These are phyloP conservation scores for Gephyroberyx darwinii DNA, from an alignment of 2,797 vertebrate genomes.

Conservation along the genomic window DNA sequence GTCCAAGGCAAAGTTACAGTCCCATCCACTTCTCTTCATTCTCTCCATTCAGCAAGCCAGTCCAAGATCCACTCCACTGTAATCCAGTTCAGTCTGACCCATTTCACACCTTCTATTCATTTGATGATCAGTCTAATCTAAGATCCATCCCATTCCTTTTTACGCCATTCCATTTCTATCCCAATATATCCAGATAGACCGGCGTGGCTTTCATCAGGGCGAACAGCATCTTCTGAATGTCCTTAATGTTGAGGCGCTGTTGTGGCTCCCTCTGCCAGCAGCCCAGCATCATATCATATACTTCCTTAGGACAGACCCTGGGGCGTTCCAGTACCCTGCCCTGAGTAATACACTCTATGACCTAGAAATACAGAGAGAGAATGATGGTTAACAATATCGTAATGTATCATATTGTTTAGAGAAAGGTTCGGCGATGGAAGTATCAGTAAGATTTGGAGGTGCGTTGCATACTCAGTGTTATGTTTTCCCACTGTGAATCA, in stretches of 20 bases:
- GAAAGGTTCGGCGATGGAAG: too few species aligned
- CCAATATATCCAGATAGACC: slow-evolving; percentile 96
- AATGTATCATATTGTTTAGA: too few species aligned
- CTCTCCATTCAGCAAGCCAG: slow-evolving; percentile 3
- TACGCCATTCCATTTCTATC: slow-evolving; percentile 76
- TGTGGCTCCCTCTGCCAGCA: slow-evolving; percentile 99
- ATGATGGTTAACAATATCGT: not conserved
- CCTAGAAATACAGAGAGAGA: slow-evolving; percentile 75
- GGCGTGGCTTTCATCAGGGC: slow-evolving; percentile 95
- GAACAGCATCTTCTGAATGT: slow-evolving; percentile 95
- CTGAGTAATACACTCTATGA: slow-evolving; percentile 98
- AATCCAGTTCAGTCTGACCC: not conserved
- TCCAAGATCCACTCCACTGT: slow-evolving; percentile 12
- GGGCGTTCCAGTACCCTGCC: slow-evolving; percentile 95
- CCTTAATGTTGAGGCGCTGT: slow-evolving; percentile 95
- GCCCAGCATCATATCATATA: slow-evolving; percentile 97
- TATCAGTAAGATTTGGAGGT: too few species aligned
- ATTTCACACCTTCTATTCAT: not conserved
- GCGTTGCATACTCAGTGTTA: too few species aligned
- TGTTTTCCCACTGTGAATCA: too few species aligned
- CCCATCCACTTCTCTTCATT: slow-evolving; percentile 2
- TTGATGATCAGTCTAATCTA: slow-evolving; percentile 14
- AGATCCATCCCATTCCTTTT: slow-evolving; percentile 13
- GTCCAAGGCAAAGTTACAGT: not conserved
- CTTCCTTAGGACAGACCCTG: slow-evolving; percentile 93